A percentile compares a stretch with the other conserved stretches of the same genome.
phyloP scores from a whole-genome alignment of 2,888 invertebrate species.

The Xylota segnis region DNA sequence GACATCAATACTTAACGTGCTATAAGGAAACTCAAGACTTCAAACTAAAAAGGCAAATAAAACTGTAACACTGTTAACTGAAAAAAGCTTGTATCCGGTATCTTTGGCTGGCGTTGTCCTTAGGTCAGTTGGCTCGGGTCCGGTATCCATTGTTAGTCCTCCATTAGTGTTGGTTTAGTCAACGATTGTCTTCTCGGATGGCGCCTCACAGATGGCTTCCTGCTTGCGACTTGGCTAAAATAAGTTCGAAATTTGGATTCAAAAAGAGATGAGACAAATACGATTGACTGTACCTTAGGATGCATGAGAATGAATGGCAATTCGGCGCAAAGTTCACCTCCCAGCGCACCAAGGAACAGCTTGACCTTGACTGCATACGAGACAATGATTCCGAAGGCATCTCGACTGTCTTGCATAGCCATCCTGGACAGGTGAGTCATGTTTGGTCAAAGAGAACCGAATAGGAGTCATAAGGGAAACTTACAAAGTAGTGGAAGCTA shows the following conservation, averaged over 20 bases:
- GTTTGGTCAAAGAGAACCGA: background rate
- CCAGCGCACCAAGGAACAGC: slow-evolving; percentile 95
- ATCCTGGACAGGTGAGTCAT: slow-evolving; percentile 84
- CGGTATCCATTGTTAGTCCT: slow-evolving; percentile 16
- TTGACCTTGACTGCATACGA: slow-evolving; percentile 98
- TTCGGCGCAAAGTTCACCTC: slow-evolving; percentile 96
- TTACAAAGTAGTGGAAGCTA: slow-evolving; percentile 97
- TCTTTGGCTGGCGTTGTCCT: slow-evolving; percentile 61
- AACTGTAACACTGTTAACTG: background rate
- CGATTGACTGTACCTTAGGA: slow-evolving; percentile 94
- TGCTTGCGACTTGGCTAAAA: slow-evolving; percentile 71
- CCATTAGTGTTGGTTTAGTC: slow-evolving; percentile 31
- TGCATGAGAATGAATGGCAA: slow-evolving; percentile 96
- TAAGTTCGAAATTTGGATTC: background rate
- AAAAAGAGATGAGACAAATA: too few species aligned
- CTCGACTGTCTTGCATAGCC: slow-evolving; percentile 92
- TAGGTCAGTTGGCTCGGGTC: slow-evolving; percentile 43
- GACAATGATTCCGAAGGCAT: slow-evolving; percentile 97
- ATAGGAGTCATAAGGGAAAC: slow-evolving; percentile 79
- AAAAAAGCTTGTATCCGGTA: slow-evolving; percentile 23
- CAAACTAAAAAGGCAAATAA: slow-evolving; percentile 45
- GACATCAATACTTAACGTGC: slow-evolving; percentile 65
- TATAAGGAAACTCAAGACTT: slow-evolving; percentile 50
- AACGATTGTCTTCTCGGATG: slow-evolving; percentile 43
- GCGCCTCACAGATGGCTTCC: slow-evolving; percentile 8